Evolutionary conservation across 2,888 invertebrate genomes (phyloP).

Genomic region (Cantharis lateralis): DNA sequence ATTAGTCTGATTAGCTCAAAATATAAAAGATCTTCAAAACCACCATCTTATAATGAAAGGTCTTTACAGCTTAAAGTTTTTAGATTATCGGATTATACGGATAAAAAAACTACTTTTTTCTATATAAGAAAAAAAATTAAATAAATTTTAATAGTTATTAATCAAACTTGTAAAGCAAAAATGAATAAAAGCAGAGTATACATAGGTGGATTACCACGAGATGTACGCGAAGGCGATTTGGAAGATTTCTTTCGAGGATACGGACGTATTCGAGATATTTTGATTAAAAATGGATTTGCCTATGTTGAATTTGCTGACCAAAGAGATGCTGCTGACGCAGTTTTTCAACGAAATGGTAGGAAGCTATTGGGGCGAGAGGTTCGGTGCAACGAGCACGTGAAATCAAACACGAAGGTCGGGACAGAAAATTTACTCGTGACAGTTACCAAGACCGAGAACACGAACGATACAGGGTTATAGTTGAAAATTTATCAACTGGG

Average conservation of each 20-base stretch:
- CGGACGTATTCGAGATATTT: not conserved
- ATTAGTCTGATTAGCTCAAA: too few species aligned
- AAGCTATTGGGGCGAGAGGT: not conserved
- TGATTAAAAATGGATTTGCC: not conserved
- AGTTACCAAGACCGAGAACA: not conserved
- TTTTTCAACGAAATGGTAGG: not conserved
- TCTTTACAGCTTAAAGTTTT: too few species aligned
- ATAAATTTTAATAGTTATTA: too few species aligned
- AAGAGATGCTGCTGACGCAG: not conserved
- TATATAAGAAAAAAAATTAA: too few species aligned
- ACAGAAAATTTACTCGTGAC: fast-evolving
- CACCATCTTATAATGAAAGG: too few species aligned
- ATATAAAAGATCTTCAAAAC: too few species aligned
- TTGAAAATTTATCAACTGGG: not conserved
- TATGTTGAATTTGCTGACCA: not conserved
- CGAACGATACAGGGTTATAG: not conserved
- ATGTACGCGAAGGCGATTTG: not conserved
- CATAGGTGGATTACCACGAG: not conserved
- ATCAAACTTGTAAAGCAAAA: too few species aligned
- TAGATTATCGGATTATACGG: too few species aligned
- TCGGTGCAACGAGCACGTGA: not conserved
- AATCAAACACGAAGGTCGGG: not conserved
- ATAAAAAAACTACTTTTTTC: too few species aligned
- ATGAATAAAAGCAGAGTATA: not conserved
- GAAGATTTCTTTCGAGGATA: not conserved